Conservation (phyloP, 1,140 invertebrate species). For the Drosophila kohkoa region DNA sequence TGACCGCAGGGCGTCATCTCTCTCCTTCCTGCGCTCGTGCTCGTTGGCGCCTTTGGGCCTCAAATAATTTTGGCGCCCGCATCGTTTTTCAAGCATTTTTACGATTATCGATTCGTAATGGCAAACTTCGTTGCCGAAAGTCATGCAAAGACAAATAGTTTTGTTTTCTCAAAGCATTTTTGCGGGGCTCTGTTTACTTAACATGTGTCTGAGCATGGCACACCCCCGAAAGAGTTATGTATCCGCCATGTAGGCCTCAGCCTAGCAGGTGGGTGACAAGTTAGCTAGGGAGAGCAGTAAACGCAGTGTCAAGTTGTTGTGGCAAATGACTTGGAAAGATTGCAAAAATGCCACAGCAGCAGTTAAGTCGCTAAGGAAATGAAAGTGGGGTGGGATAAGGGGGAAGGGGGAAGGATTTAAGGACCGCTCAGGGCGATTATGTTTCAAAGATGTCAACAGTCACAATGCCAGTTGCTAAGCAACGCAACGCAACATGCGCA, state of each 20-base stretch:
- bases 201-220: conserved; percentile 26
- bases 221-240: conserved; percentile 43
- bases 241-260: conserved; percentile 31
- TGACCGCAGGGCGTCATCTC: conserved; percentile 58
- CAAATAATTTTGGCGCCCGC: conserved; percentile 49
- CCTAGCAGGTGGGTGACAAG: conserved; percentile 40
- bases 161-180: conserved; percentile 77
- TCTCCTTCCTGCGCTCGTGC: background rate
- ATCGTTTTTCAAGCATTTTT: conserved; percentile 75
- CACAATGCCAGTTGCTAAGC: conserved; percentile 1
- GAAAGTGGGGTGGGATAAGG: too few relatives aligned
- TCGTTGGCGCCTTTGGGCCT: conserved; percentile 40
- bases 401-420: background rate
- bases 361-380: conserved; percentile 16
- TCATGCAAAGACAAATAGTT: conserved; percentile 78
- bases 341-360: conserved; percentile 50
- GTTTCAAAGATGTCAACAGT: conserved; percentile 18
- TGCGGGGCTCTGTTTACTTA: conserved; percentile 8
- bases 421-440: background rate
- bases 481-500: background rate
- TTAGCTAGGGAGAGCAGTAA: background rate
- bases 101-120: conserved; percentile 75
- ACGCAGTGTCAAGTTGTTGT: conserved; percentile 46
- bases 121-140: conserved; percentile 44
- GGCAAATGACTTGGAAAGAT: conserved; percentile 63